phyloP scores from a whole-genome alignment of 1,140 invertebrate species.

The Temnothorax longispinosus region DNA sequence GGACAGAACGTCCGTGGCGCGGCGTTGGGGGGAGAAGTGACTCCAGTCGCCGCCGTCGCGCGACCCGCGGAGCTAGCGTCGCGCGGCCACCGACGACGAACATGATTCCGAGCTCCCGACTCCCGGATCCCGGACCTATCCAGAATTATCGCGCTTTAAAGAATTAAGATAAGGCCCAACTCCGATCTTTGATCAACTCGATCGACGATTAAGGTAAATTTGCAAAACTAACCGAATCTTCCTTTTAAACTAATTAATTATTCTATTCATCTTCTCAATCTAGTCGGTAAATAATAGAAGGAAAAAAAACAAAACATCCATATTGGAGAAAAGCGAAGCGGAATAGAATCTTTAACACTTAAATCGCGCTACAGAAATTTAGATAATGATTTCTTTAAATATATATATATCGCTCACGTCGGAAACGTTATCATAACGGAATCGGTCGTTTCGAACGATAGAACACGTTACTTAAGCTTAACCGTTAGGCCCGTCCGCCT shows the following conservation, averaged over 20 bases:
- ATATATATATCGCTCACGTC: neutral
- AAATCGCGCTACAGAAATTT: neutral
- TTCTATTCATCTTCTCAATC: no score
- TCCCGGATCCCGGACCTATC: no score
- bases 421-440: neutral
- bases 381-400: no score
- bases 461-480: neutral
- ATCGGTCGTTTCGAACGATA: neutral
- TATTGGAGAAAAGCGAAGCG: neutral
- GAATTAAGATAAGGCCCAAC: no score
- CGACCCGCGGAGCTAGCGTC: conserved; percentile 16
- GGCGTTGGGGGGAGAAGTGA: conserved; percentile 7
- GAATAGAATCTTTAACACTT: neutral
- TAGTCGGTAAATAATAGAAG: no score
- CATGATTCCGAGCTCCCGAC: no score
- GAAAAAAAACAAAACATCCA: no score
- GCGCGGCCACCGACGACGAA: no score
- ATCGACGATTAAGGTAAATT: neutral
- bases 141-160: neutral
- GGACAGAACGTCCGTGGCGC: conserved; percentile 68
- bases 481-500: neutral
- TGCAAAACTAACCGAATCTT: no score
- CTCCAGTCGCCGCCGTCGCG: conserved; percentile 60
- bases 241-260: no score
- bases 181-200: neutral